A percentile compares a stretch with the other conserved stretches of the same genome.
Evolutionary conservation across 2,797 vertebrate species (phyloP).

Genomic region (Buphagus erythrorhynchus): DNA sequence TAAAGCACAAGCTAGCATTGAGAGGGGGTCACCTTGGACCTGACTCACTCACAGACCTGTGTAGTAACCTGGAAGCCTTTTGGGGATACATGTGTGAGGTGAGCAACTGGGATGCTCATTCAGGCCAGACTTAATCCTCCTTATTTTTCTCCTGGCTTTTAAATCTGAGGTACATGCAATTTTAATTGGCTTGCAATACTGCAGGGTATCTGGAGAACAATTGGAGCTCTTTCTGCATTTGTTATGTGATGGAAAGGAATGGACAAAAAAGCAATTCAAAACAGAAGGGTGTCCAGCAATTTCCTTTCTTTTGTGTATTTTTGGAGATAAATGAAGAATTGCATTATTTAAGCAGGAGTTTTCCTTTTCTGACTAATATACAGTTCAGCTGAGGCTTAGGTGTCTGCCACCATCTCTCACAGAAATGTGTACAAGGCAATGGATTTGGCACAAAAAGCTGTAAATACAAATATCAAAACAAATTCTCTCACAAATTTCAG

Average conservation of each 20-base stretch:
- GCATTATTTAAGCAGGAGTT: neutral
- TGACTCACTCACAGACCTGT: neutral
- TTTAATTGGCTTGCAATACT: slow-evolving; percentile 52
- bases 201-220: neutral
- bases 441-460: neutral
- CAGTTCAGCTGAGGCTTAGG: neutral
- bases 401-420: neutral
- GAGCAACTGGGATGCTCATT: neutral
- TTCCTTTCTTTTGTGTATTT: neutral
- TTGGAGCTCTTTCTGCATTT: neutral
- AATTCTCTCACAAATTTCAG: neutral
- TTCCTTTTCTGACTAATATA: neutral
- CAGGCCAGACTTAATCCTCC: neutral
- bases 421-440: neutral
- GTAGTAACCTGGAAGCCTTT: neutral
- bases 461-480: neutral
- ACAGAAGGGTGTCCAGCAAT: neutral
- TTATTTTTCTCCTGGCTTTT: neutral
- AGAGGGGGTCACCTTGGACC: neutral
- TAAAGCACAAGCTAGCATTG: neutral
- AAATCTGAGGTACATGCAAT: neutral
- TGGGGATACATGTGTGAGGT: neutral
- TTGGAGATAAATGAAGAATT: neutral
- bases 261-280: slow-evolving; percentile 9
- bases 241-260: neutral